phyloP scores from a whole-genome alignment of 2,888 invertebrate species.

The Pachydiplax longipennis region DNA sequence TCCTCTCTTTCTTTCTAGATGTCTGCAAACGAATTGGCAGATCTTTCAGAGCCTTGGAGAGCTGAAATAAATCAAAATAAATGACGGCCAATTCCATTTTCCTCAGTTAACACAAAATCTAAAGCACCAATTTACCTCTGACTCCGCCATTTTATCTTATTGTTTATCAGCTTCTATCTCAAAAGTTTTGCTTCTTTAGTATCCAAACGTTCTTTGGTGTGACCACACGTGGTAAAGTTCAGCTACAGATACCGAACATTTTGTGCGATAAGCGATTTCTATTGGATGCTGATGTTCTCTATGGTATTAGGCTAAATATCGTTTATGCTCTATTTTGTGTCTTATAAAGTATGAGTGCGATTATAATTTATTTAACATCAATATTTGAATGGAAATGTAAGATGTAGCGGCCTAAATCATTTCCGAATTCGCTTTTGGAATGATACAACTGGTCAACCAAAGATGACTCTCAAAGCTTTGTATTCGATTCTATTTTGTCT shows the following conservation, averaged over 20 bases:
- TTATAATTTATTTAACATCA: neutral
- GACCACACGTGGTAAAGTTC: constrained; percentile 28
- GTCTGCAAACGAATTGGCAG: constrained; percentile 76
- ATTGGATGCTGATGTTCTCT: no score
- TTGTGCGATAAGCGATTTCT: neutral
- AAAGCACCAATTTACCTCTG: constrained; percentile 64
- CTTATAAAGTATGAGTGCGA: neutral
- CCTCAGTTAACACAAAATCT: constrained; percentile 46
- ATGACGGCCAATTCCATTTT: constrained; percentile 48
- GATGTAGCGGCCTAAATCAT: neutral
- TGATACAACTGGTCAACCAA: neutral
- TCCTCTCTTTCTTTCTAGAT: constrained; percentile 74
- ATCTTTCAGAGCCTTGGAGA: constrained; percentile 75
- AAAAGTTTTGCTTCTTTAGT: neutral
- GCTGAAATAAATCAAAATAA: constrained; percentile 60
- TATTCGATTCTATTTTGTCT: neutral
- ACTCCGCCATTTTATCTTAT: constrained; percentile 67
- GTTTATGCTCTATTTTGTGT: neutral
- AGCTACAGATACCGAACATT: neutral
- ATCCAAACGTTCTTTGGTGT: neutral
- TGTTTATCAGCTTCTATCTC: no score
- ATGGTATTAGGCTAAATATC: no score
- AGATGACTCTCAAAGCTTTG: neutral
- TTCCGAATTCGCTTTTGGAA: neutral
- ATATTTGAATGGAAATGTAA: neutral